These are phyloP conservation scores for Leucophora obtusa DNA, from an alignment of 2,888 invertebrate genomes.

Conservation along the genomic window DNA sequence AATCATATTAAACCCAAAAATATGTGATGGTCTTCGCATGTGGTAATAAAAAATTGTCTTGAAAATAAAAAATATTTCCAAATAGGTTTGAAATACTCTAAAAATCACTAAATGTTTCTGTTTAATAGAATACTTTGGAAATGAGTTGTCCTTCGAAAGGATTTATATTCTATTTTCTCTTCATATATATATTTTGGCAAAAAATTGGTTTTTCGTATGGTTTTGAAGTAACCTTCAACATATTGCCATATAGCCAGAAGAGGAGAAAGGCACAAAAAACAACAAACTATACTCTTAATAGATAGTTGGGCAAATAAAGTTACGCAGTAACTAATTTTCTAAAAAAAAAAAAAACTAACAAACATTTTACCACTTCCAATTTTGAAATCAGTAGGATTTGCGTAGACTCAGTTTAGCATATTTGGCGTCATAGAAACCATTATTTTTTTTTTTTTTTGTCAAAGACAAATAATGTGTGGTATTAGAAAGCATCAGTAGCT, in stretches of 20 bases:
- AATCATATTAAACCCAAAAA: too few species aligned
- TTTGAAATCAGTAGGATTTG: conserved; percentile 13
- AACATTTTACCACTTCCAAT: background rate
- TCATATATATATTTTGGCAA: conserved; percentile 19
- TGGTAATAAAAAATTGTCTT: background rate
- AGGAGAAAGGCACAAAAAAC: conserved; percentile 8
- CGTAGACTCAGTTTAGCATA: conserved; percentile 33
- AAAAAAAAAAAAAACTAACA: conserved; percentile 24
- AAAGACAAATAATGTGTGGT: conserved; percentile 21
- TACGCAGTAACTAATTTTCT: conserved; percentile 52
- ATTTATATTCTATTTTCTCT: background rate
- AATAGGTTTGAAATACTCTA: background rate
- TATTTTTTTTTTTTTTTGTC: conserved; percentile 39
- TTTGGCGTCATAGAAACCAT: conserved; percentile 53
- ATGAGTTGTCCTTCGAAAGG: conserved; percentile 37
- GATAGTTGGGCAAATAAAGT: conserved; percentile 56
- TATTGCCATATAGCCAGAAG: conserved; percentile 15
- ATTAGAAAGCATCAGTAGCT: background rate
- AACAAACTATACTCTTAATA: conserved; percentile 40
- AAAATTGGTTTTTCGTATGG: conserved; percentile 15
- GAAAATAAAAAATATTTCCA: background rate
- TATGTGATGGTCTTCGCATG: too few species aligned
- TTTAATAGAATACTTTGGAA: background rate
- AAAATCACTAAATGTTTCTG: background rate
- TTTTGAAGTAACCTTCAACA: conserved; percentile 49